Conservation (phyloP, 2,888 invertebrate species). For the Macropis europaea region DNA sequence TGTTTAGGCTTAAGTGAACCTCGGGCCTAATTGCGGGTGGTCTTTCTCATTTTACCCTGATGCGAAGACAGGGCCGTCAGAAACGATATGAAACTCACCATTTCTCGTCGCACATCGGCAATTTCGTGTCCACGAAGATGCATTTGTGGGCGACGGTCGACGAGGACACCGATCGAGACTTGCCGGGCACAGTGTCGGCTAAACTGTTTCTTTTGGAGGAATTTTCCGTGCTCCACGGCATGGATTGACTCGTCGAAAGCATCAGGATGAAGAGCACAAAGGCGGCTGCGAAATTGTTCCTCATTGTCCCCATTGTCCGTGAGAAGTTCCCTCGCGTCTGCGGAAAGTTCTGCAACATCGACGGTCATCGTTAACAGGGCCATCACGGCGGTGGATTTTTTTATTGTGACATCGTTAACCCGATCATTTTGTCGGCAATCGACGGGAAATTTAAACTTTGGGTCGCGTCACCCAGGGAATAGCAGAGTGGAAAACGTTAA, state of each 20-base stretch:
- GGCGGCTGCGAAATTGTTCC: slow-evolving; percentile 18
- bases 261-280: slow-evolving; percentile 43
- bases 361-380: slow-evolving; percentile 31
- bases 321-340: slow-evolving; percentile 19
- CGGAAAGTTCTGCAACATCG: slow-evolving; percentile 38
- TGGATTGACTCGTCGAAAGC: slow-evolving; percentile 33
- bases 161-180: not conserved
- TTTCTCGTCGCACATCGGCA: slow-evolving; percentile 58
- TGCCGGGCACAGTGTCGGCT: not conserved
- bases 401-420: slow-evolving; percentile 14
- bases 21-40: too few relatives aligned
- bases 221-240: slow-evolving; percentile 12
- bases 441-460: too few relatives aligned
- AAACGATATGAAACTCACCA: slow-evolving; percentile 37
- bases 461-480: too few relatives aligned
- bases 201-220: slow-evolving; percentile 26
- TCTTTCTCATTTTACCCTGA: too few relatives aligned
- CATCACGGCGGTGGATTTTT: slow-evolving; percentile 7
- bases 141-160: slow-evolving; percentile 53
- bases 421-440: too few relatives aligned
- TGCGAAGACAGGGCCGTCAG: too few relatives aligned
- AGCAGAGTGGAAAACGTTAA: too few relatives aligned
- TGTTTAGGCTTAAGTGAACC: too few relatives aligned
- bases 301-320: slow-evolving; percentile 42
- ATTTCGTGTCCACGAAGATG: slow-evolving; percentile 56